A percentile compares a stretch with the other conserved stretches of the same genome.
These are phyloP conservation scores for Lepisosteus osseus DNA, from an alignment of 2,113 vertebrate genomes.

Conservation along the genomic window DNA sequence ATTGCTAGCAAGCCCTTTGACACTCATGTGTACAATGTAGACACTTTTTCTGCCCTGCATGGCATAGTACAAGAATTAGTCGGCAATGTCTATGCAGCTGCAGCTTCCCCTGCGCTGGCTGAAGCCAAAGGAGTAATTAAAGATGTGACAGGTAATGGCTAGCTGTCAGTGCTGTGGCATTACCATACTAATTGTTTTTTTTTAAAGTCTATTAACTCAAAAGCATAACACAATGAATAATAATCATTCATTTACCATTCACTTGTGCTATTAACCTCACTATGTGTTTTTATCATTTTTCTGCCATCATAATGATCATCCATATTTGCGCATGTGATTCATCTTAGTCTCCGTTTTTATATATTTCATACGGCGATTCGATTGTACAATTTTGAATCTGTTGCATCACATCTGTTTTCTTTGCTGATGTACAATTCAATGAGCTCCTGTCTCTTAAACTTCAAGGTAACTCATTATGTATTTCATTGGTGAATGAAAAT, in stretches of 20 bases:
- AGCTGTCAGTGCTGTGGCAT: constrained; percentile 41
- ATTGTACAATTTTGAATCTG: background rate
- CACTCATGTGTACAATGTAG: constrained; percentile 77
- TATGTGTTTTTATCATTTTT: constrained; percentile 22
- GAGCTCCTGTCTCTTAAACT: too few species aligned
- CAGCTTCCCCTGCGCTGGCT: constrained; percentile 58
- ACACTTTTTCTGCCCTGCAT: constrained; percentile 72
- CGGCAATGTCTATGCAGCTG: constrained; percentile 63
- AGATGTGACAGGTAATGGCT: constrained; percentile 82
- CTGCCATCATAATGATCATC: background rate
- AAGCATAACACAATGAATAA: constrained; percentile 38
- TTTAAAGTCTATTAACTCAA: constrained; percentile 40
- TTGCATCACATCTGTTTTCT: background rate
- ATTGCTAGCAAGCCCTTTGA: constrained; percentile 71
- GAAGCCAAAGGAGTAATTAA: constrained; percentile 66
- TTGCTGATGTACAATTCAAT: too few species aligned
- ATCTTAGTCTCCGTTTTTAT: constrained; percentile 14
- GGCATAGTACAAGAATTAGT: constrained; percentile 79
- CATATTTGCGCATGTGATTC: constrained; percentile 18
- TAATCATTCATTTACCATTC: constrained; percentile 44
- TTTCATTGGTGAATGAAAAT: too few species aligned
- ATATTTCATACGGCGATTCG: background rate
- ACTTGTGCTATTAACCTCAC: constrained; percentile 55
- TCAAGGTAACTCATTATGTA: too few species aligned
- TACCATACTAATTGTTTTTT: constrained; percentile 47